Percentiles rank a stretch among this genome's conserved stretches.
Conservation (phyloP, 2,113 vertebrate species). For the Oncorhynchus nerka region DNA sequence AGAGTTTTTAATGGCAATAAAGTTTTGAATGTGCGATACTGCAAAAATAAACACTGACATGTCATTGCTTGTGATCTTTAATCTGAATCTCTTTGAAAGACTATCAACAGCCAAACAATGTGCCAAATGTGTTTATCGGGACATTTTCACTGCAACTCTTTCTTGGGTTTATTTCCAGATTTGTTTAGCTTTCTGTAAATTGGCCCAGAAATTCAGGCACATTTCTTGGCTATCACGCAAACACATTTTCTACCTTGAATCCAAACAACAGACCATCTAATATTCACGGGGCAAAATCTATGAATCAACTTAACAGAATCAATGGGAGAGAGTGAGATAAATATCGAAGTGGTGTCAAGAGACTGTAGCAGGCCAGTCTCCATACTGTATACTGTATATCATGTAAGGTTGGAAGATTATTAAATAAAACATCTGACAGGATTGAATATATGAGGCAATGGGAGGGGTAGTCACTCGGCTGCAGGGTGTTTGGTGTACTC, state of each 20-base stretch:
- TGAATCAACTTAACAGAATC: not conserved
- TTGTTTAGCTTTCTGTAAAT: not conserved
- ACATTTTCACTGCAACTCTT: not conserved
- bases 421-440: not conserved
- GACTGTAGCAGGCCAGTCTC: not conserved
- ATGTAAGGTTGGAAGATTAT: not conserved
- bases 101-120: no score
- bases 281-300: slow-evolving; percentile 8
- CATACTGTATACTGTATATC: not conserved
- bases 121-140: not conserved
- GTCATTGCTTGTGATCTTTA: no score
- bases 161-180: not conserved
- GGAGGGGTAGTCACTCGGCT: not conserved
- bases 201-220: not conserved
- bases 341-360: not conserved
- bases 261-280: not conserved
- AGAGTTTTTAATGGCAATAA: no score
- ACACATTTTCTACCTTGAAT: not conserved
- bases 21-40: no score
- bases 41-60: no score
- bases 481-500: no score
- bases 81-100: no score
- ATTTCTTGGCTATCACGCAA: not conserved
- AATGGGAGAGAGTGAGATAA: not conserved
- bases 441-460: not conserved